Evolutionary conservation across 2,797 vertebrate genomes (phyloP).

Genomic region (Acanthurus lineatus): DNA sequence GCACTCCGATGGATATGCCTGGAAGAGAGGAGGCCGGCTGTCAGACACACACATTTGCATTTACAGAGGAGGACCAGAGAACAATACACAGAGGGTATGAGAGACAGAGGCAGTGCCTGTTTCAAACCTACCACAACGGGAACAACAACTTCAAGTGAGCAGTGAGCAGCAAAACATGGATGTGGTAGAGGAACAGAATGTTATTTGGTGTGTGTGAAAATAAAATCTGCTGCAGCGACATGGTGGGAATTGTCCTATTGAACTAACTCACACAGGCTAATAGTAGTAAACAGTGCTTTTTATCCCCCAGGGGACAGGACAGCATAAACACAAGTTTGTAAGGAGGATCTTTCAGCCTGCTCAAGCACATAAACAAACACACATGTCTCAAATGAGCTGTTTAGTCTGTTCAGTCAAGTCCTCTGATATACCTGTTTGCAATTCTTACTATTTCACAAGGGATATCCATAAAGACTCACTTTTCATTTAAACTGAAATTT

Average conservation of each 20-base stretch:
- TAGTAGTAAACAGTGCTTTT: not conserved
- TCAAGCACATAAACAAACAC: too few relatives aligned
- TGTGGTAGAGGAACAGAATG: conserved; percentile 2
- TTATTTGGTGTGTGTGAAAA: not conserved
- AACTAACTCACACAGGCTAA: not conserved
- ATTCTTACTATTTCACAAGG: too few relatives aligned
- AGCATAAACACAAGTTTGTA: too few relatives aligned
- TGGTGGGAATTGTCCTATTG: not conserved
- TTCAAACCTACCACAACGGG: conserved; percentile 47
- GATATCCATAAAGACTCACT: too few relatives aligned
- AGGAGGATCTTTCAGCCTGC: too few relatives aligned
- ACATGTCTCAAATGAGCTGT: too few relatives aligned
- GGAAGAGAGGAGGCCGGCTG: conserved; percentile 77
- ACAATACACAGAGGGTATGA: conserved; percentile 80
- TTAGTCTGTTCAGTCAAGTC: too few relatives aligned
- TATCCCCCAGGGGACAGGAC: not conserved
- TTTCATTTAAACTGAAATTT: too few relatives aligned
- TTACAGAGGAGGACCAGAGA: conserved; percentile 80
- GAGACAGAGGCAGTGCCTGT: conserved; percentile 73
- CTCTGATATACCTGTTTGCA: too few relatives aligned
- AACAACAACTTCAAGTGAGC: conserved; percentile 60
- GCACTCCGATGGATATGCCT: conserved; percentile 95
- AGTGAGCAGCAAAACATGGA: conserved; percentile 25
- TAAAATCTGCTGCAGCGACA: not conserved
- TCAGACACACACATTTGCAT: conserved; percentile 83